Conservation (phyloP, 1,140 invertebrate species). For the Aphis gossypii region DNA sequence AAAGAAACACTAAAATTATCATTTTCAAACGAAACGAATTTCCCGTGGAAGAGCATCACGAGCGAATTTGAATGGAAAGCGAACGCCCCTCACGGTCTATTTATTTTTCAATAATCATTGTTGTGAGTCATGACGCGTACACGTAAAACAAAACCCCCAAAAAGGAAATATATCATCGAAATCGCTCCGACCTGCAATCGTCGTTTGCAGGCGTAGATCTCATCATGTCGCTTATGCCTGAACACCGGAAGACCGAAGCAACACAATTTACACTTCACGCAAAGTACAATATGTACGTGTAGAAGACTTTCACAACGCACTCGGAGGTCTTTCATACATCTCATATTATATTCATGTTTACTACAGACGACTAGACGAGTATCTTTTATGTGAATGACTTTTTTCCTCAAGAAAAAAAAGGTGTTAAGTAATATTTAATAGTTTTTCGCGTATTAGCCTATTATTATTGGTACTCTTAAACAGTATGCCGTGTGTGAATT, state of each 20-base stretch:
- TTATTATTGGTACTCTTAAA: too few species aligned
- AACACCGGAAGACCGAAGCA: neutral
- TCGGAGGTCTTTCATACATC: neutral
- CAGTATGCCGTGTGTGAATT: neutral
- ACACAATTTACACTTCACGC: neutral
- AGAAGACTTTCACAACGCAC: neutral
- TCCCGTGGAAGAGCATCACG: neutral
- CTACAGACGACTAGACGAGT: too few species aligned
- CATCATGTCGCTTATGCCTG: too few species aligned
- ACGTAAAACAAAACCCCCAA: neutral
- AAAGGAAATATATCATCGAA: neutral
- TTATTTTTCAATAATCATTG: neutral
- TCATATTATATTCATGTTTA: neutral
- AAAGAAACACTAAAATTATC: neutral
- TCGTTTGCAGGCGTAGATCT: neutral
- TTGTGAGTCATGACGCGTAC: neutral
- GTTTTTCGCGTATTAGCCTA: too few species aligned
- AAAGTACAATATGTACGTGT: neutral
- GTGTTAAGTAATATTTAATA: too few species aligned
- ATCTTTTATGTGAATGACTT: too few species aligned
- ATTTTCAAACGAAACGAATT: neutral
- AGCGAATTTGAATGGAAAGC: neutral
- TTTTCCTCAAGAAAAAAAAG: too few species aligned
- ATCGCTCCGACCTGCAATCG: neutral
- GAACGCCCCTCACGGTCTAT: neutral